These are phyloP conservation scores for Epinephelus awoara DNA, from an alignment of 2,797 vertebrate genomes.

Conservation along the genomic window DNA sequence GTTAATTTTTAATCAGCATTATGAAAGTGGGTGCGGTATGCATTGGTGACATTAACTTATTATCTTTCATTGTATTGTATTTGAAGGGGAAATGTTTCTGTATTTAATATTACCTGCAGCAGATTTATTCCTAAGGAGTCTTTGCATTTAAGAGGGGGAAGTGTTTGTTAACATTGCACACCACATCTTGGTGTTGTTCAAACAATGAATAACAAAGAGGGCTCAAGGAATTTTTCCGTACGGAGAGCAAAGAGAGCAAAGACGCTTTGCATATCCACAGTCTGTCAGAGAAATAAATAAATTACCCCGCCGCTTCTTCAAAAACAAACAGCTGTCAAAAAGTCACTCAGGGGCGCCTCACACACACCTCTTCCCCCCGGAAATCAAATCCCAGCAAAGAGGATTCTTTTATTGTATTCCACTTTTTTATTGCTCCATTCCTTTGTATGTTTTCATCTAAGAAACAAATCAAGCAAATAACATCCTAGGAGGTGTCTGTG, in stretches of 20 bases:
- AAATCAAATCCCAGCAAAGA: conserved; percentile 70
- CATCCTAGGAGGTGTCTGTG: conserved; percentile 61
- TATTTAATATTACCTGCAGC: conserved; percentile 51
- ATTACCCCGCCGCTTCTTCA: conserved; percentile 68
- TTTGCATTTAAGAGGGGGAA: conserved; percentile 25
- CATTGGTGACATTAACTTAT: conserved; percentile 53
- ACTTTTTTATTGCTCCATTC: conserved; percentile 49
- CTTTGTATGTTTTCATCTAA: conserved; percentile 66
- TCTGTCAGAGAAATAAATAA: conserved; percentile 82
- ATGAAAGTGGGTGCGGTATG: conserved; percentile 59
- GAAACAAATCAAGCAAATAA: conserved; percentile 78
- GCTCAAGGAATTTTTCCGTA: conserved; percentile 67
- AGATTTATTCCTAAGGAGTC: conserved; percentile 34
- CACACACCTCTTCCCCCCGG: conserved; percentile 36
- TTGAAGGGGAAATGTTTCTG: conserved; percentile 22
- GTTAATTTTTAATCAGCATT: conserved; percentile 72
- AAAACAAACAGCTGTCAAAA: conserved; percentile 84
- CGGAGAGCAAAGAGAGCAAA: conserved; percentile 62
- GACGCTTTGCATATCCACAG: conserved; percentile 73
- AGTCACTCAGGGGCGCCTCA: conserved; percentile 73
- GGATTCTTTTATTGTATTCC: conserved; percentile 60
- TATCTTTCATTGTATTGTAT: conserved; percentile 42
- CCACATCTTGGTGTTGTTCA: conserved; percentile 53
- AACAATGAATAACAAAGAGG: conserved; percentile 80
- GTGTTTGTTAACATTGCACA: conserved; percentile 62